A percentile compares a stretch with the other conserved stretches of the same genome.
Conservation (phyloP, 1,140 invertebrate genomes). For the Trigoniulus corallinus region DNA sequence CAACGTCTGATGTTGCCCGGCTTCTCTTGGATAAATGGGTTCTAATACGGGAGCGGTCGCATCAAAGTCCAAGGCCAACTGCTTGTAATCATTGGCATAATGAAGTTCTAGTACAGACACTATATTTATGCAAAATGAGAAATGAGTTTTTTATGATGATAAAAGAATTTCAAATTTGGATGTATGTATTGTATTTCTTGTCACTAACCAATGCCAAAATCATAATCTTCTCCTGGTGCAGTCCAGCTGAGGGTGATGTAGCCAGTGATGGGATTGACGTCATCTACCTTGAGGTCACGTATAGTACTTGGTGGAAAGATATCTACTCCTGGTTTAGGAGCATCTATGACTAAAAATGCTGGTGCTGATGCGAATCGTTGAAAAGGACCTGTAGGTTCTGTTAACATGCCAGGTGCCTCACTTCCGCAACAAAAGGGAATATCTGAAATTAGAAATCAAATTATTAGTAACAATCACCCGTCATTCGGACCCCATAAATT, state of each 20-base stretch:
- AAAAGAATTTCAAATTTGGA: no score
- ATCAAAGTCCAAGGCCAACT: neutral
- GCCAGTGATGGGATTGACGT: slow-evolving; percentile 19
- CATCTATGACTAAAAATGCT: slow-evolving; percentile 5
- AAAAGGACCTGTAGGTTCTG: slow-evolving; percentile 10
- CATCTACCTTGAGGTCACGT: slow-evolving; percentile 18
- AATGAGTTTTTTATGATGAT: no score
- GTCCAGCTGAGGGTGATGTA: slow-evolving; percentile 32
- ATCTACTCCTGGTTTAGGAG: slow-evolving; percentile 8
- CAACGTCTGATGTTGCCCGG: neutral
- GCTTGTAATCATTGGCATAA: neutral
- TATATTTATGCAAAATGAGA: no score
- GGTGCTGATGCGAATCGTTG: slow-evolving; percentile 4
- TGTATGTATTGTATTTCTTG: no score
- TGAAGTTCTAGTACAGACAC: neutral
- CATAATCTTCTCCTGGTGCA: slow-evolving; percentile 31
- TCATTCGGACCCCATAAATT: no score
- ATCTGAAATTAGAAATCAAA: no score
- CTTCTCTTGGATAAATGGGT: neutral
- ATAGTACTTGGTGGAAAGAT: slow-evolving; percentile 16
- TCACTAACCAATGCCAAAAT: slow-evolving; percentile 12
- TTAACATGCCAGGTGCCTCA: neutral
- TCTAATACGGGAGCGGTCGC: neutral
- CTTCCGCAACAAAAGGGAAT: slow-evolving; percentile 7
- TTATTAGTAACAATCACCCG: no score